Conservation (phyloP, 2,113 vertebrate genomes). For the Eurystomus gularis region DNA sequence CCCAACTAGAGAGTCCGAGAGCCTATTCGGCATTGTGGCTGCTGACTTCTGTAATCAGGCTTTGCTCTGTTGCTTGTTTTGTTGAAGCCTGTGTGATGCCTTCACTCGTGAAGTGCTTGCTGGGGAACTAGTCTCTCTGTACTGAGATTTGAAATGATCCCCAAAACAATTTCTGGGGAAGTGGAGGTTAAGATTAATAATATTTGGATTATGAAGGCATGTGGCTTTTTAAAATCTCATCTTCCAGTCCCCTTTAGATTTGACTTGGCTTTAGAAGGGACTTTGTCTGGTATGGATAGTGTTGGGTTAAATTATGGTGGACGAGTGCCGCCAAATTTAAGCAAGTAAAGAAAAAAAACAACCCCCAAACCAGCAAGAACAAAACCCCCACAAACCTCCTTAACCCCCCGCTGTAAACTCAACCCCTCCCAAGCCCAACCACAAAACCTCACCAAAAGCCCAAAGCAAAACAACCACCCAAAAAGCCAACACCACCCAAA, state of each 20-base stretch:
- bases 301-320: background rate
- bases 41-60: background rate
- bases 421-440: too few relatives aligned
- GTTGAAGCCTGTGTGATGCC: background rate
- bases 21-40: accelerated
- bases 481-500: accelerated
- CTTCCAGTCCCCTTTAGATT: background rate
- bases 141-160: background rate
- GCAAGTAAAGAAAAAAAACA: background rate
- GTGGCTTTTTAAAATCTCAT: background rate
- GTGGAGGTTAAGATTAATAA: background rate
- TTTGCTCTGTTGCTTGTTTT: background rate
- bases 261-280: background rate
- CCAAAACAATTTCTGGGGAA: background rate
- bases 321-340: background rate
- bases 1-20: background rate
- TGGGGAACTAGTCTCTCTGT: background rate
- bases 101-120: background rate
- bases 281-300: background rate
- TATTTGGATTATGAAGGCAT: background rate
- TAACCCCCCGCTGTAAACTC: background rate
- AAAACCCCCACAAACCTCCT: background rate
- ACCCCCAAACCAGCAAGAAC: accelerated
- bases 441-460: background rate
- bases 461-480: background rate